phyloP scores from a whole-genome alignment of 1,140 invertebrate genomes.

The Drosophila auraria region DNA sequence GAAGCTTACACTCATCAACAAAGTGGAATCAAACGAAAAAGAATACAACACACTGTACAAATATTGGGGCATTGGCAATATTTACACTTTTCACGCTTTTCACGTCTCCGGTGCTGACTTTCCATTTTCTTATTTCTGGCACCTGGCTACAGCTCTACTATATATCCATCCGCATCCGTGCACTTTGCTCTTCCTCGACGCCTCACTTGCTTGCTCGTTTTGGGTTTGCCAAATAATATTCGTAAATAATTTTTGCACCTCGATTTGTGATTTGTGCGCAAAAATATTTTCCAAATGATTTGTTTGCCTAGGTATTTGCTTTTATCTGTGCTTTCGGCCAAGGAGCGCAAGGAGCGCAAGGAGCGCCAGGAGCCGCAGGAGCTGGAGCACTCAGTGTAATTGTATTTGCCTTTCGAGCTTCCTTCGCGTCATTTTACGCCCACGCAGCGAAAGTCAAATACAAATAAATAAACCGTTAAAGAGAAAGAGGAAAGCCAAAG shows the following conservation, averaged over 20 bases:
- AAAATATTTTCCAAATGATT: conserved; percentile 82
- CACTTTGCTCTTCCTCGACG: conserved; percentile 31
- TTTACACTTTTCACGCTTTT: conserved; percentile 70
- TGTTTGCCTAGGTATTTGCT: conserved; percentile 78
- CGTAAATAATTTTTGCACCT: conserved; percentile 80
- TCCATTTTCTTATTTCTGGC: conserved; percentile 48
- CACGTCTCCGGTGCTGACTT: conserved; percentile 65
- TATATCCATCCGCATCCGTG: conserved; percentile 30
- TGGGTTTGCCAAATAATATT: conserved; percentile 70
- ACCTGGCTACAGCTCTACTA: conserved; percentile 17
- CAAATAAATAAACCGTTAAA: conserved; percentile 76
- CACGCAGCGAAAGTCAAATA: conserved; percentile 74
- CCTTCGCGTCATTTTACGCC: conserved; percentile 62
- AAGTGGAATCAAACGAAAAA: conserved; percentile 48
- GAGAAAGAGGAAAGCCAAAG: conserved; percentile 42
- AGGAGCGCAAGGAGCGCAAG: conserved; percentile 2
- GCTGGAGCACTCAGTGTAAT: conserved; percentile 77
- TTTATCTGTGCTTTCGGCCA: conserved; percentile 66
- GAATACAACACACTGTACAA: conserved; percentile 55
- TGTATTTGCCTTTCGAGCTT: conserved; percentile 78
- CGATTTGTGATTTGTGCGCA: conserved; percentile 73
- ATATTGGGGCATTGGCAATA: conserved; percentile 72
- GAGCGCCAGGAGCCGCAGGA: conserved; percentile 14
- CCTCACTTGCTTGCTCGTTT: conserved; percentile 22
- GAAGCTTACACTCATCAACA: conserved; percentile 72